Evolutionary conservation across 2,797 vertebrate genomes (phyloP).

Genomic region (Tympanoctomys barrerae): DNA sequence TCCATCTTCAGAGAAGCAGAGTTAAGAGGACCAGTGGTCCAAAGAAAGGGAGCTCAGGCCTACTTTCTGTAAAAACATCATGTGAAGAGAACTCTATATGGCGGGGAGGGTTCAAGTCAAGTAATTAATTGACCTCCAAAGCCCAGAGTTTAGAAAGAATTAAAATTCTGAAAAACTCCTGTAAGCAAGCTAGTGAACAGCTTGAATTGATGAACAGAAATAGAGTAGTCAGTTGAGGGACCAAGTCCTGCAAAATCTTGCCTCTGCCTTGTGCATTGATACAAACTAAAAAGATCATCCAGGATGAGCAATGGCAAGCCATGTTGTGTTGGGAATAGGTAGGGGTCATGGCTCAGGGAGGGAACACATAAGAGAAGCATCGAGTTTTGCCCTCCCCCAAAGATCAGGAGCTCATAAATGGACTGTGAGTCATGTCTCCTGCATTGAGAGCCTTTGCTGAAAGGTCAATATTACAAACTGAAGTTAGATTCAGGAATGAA

Average conservation of each 20-base stretch:
- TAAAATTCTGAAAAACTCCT: constrained; percentile 35
- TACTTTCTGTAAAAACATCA: constrained; percentile 15
- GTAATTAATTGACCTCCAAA: not conserved
- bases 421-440: not conserved
- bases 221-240: not conserved
- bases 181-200: not conserved
- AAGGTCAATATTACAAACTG: not conserved
- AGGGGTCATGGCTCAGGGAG: not conserved
- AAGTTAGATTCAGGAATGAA: constrained; percentile 51
- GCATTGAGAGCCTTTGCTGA: not conserved
- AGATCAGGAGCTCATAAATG: constrained; percentile 7
- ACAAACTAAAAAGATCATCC: not conserved
- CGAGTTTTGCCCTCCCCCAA: not conserved
- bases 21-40: not conserved
- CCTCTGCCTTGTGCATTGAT: not conserved
- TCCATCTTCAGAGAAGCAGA: constrained; percentile 31
- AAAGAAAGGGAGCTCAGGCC: not conserved
- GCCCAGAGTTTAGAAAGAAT: constrained; percentile 16
- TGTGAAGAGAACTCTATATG: not conserved
- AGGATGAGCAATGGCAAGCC: not conserved
- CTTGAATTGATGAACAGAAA: not conserved
- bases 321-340: not conserved
- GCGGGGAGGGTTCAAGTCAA: not conserved
- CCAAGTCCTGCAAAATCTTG: not conserved
- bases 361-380: not conserved